Evolutionary conservation across 2,797 vertebrate species (phyloP).

Genomic region (Bradypodion ventrale): DNA sequence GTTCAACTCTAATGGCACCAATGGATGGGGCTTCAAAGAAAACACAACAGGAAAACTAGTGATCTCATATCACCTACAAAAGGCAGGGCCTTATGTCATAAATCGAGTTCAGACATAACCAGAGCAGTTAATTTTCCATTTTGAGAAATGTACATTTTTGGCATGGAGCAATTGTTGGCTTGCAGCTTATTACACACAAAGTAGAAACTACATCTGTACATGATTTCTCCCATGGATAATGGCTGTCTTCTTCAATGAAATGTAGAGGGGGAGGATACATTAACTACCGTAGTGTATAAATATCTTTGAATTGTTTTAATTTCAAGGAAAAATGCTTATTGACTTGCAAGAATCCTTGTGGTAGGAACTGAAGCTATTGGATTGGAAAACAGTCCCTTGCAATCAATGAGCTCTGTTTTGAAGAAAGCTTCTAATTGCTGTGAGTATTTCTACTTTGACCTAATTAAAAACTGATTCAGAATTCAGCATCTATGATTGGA

Average conservation of each 20-base stretch:
- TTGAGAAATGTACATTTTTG: not conserved
- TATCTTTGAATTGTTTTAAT: not conserved
- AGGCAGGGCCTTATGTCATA: no score
- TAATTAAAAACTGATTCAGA: not conserved
- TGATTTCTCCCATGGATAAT: not conserved
- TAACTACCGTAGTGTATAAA: not conserved
- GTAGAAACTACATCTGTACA: not conserved
- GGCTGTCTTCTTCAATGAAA: not conserved
- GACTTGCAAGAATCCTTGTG: not conserved
- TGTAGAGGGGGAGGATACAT: not conserved
- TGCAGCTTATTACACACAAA: not conserved
- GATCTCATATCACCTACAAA: not conserved
- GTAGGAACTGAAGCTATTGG: not conserved
- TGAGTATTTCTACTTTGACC: not conserved
- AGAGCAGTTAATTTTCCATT: not conserved
- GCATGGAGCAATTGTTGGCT: not conserved
- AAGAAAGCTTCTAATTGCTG: not conserved
- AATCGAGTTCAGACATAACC: not conserved
- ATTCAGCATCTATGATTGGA: not conserved
- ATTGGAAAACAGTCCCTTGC: not conserved
- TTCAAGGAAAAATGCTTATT: not conserved
- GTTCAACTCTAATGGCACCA: not conserved
- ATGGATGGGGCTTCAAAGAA: not conserved
- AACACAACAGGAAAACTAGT: not conserved
- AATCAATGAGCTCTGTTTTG: not conserved